Evolutionary conservation across 2,888 invertebrate species (phyloP).

Genomic region (Empis stercorea): DNA sequence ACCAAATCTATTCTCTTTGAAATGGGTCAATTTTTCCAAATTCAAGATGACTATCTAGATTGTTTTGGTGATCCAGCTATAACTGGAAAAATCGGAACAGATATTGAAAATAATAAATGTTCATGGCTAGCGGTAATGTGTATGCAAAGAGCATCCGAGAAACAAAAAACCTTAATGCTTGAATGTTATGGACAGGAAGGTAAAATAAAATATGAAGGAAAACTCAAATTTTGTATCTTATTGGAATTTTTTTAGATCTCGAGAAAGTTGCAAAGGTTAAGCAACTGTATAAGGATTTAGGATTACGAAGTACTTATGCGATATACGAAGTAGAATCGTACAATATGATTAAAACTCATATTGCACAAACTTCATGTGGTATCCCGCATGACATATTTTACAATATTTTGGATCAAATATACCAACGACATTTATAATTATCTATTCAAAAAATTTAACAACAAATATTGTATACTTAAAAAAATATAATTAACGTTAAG

Average conservation of each 20-base stretch:
- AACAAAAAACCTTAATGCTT: constrained; percentile 58
- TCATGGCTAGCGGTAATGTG: constrained; percentile 89
- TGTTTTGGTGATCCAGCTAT: constrained; percentile 76
- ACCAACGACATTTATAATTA: constrained; percentile 51
- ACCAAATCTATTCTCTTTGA: constrained; percentile 75
- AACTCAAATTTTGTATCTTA: background rate
- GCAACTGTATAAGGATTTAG: constrained; percentile 62
- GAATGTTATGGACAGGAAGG: constrained; percentile 59
- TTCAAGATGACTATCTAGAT: constrained; percentile 62
- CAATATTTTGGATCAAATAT: constrained; percentile 68
- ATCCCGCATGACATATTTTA: constrained; percentile 71
- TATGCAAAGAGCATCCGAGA: constrained; percentile 58
- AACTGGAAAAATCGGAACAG: constrained; percentile 82
- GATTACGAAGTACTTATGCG: constrained; percentile 60
- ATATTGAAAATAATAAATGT: constrained; percentile 93
- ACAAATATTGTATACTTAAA: no score
- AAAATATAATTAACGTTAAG: no score
- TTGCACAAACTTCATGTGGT: constrained; percentile 70
- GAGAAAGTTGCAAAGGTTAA: constrained; percentile 56
- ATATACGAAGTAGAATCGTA: constrained; percentile 74
- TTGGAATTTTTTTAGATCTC: constrained; percentile 38
- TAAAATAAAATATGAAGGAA: no score
- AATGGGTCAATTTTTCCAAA: constrained; percentile 94
- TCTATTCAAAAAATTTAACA: background rate
- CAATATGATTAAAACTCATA: constrained; percentile 67